phyloP scores from a whole-genome alignment of 2,797 vertebrate species.

The Argentina silus region DNA sequence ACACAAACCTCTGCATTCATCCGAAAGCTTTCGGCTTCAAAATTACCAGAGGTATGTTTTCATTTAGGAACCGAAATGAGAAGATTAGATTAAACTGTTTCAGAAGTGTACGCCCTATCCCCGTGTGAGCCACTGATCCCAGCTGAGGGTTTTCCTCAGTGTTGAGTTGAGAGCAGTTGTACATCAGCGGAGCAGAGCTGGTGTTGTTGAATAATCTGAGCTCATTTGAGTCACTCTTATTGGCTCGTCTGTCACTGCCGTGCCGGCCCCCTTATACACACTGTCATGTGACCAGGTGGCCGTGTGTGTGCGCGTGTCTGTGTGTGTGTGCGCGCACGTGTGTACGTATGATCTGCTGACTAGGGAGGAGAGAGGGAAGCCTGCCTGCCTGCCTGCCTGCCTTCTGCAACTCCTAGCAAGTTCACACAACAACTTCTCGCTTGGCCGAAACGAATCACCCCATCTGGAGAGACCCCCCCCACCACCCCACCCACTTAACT shows the following conservation, averaged over 20 bases:
- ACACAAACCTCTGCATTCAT: not conserved
- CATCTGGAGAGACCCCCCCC: slow-evolving; percentile 3
- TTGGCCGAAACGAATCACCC: not conserved
- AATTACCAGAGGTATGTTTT: not conserved
- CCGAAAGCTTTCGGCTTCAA: not conserved
- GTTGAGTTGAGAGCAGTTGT: not conserved
- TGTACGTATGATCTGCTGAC: not conserved
- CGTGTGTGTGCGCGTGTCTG: not conserved
- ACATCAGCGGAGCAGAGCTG: not conserved
- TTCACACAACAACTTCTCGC: slow-evolving; percentile 36
- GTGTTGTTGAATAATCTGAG: slow-evolving; percentile 28
- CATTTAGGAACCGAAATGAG: not conserved
- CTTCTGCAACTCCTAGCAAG: slow-evolving; percentile 1
- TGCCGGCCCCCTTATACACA: slow-evolving; percentile 5
- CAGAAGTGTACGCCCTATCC: not conserved
- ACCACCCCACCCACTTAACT: not conserved
- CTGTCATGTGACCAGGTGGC: slow-evolving; percentile 1
- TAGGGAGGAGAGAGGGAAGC: slow-evolving; percentile 6
- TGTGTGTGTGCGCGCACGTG: slow-evolving; percentile 4
- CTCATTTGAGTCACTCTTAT: slow-evolving; percentile 23
- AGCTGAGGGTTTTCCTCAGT: not conserved
- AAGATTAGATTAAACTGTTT: not conserved
- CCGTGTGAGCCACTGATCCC: not conserved
- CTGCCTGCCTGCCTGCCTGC: slow-evolving; percentile 20
- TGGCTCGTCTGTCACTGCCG: slow-evolving; percentile 8